A percentile compares a stretch with the other conserved stretches of the same genome.
These are phyloP conservation scores for Dermatophagoides farinae DNA, from an alignment of 1,140 invertebrate species.

Conservation along the genomic window DNA sequence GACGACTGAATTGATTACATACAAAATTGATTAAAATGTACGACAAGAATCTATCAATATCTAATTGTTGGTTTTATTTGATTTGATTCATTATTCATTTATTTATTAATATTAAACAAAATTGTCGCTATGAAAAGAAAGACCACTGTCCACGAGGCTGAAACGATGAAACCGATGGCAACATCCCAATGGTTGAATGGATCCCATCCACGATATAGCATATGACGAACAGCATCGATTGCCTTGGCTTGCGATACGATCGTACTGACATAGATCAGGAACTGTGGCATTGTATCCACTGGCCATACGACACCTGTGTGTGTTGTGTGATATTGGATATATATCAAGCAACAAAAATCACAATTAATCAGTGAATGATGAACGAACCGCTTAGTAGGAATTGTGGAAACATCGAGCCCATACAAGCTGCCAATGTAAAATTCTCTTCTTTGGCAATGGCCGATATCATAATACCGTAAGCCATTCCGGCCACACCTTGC, in stretches of 20 bases:
- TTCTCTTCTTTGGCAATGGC: conserved; percentile 65
- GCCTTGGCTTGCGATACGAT: conserved; percentile 70
- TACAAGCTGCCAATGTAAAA: conserved; percentile 68
- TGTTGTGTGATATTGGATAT: neutral
- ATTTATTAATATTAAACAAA: conserved; percentile 17
- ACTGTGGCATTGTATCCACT: conserved; percentile 69
- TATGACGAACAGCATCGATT: conserved; percentile 14
- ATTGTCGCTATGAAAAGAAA: conserved; percentile 55
- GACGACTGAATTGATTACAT: neutral
- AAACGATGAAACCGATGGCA: conserved; percentile 7
- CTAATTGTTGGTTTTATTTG: no score
- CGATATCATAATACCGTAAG: conserved; percentile 70
- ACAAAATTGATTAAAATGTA: no score
- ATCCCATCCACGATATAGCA: conserved; percentile 15
- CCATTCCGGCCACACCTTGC: conserved; percentile 71
- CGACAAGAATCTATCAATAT: no score
- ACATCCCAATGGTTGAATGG: conserved; percentile 20
- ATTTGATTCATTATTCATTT: neutral
- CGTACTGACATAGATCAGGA: conserved; percentile 55
- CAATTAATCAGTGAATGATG: neutral
- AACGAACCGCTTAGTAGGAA: conserved; percentile 62
- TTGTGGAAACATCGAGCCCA: conserved; percentile 56
- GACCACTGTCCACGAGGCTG: conserved; percentile 23
- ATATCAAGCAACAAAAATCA: neutral
- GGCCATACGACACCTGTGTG: conserved; percentile 65